Evolutionary conservation across 2,888 invertebrate genomes (phyloP), one percentile per base, ranked within the genome.

Genomic region (Drosophila lacicola): DNA sequence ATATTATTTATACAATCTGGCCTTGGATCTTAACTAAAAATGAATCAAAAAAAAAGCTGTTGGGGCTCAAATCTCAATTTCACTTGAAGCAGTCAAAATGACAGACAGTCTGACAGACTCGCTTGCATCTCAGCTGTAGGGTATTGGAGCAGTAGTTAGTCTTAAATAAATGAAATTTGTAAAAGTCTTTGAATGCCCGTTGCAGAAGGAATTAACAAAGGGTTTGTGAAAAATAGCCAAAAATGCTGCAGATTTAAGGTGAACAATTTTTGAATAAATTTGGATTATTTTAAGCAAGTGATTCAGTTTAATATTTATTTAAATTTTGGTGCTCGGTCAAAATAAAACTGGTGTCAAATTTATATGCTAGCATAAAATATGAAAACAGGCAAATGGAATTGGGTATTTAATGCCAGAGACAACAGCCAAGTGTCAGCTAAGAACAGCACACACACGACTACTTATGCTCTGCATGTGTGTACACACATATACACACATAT

Each of bases 381-480:
- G 17, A 25, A 45, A 39, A 33, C 29, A 37, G 34, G 37, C 36
- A 49, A 67, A 34, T 39, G 42, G 17, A 41, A 33, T 33, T 47
- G 46, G 25, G 8, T 45, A 45, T 55, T 44, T 55, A 19, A 21
- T 36, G 37, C 41, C 46, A 46, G 25, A 50, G 57, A 57, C 53
- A 58, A 53, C 54, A 64, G 61, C 21, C 50, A 66, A 78, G 58
- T 73, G 74, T 73, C 49, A 51, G 78, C 55, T 47, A 8, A 8
- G 29, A 63, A 33, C 36, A 70, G 54, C 44, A 55, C 13, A 45
- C 9, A 44, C 6, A 39, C 29, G 25, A 14, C 14, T 21, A 56
- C 46, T 58, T 34, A 55, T 55, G 65, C 44, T 44, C 46, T 19
- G 10, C 13, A 17, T 50, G 50, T 10, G 25, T 25, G 17, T 19